phyloP scores from a whole-genome alignment of 2,888 invertebrate genomes.

The Galerucella pusilla region DNA sequence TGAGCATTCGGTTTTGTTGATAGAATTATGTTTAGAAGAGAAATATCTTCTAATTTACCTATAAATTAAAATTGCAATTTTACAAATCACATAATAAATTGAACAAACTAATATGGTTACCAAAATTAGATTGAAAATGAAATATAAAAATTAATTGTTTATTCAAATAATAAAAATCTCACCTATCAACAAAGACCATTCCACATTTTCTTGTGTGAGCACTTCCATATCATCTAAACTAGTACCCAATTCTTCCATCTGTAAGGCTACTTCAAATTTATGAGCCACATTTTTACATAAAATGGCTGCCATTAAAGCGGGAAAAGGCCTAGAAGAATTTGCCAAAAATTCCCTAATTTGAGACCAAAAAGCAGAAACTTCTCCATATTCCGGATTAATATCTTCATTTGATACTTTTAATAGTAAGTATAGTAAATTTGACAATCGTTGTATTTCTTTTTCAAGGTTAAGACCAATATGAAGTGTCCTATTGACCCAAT shows the following conservation, averaged over 20 bases:
- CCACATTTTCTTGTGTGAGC: slow-evolving; percentile 85
- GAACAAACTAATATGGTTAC: too few species aligned
- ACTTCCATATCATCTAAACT: slow-evolving; percentile 65
- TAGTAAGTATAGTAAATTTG: slow-evolving; percentile 73
- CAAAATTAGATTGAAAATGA: too few species aligned
- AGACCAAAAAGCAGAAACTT: slow-evolving; percentile 86
- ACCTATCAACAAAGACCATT: slow-evolving; percentile 87
- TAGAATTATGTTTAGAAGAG: slow-evolving; percentile 80
- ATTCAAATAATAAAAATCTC: background rate
- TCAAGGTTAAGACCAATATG: slow-evolving; percentile 63
- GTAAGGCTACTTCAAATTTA: slow-evolving; percentile 65
- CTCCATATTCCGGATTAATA: slow-evolving; percentile 75
- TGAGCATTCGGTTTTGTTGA: slow-evolving; percentile 65
- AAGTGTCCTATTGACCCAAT: slow-evolving; percentile 76
- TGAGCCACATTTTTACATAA: slow-evolving; percentile 82
- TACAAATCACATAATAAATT: background rate
- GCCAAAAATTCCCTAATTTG: slow-evolving; percentile 77
- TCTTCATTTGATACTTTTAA: slow-evolving; percentile 70
- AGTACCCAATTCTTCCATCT: slow-evolving; percentile 54
- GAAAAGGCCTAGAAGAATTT: slow-evolving; percentile 79
- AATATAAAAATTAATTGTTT: slow-evolving; percentile 1
- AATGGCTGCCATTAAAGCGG: slow-evolving; percentile 84
- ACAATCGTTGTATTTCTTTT: slow-evolving; percentile 76
- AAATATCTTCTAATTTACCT: slow-evolving; percentile 89
- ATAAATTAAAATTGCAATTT: slow-evolving; percentile 56